phyloP scores from a whole-genome alignment of 2,113 vertebrate genomes.

The Ophthalmotilapia sp. region DNA sequence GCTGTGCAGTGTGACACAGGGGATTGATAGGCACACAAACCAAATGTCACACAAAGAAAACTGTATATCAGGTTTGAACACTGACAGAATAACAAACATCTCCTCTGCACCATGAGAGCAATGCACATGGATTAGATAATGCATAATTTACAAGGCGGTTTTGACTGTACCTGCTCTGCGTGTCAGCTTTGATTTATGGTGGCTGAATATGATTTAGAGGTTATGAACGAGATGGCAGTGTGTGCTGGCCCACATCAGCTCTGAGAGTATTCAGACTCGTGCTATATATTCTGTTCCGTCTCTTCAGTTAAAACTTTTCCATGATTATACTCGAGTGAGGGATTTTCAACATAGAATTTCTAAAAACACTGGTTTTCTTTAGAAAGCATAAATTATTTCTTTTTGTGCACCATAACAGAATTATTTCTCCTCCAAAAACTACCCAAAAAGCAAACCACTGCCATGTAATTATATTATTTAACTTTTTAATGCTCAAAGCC shows the following conservation, averaged over 20 bases:
- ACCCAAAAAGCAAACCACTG: neutral
- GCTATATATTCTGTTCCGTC: neutral
- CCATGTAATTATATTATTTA: neutral
- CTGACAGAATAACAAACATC: conserved; percentile 45
- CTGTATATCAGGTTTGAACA: neutral
- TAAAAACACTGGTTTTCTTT: neutral
- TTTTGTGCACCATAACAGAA: neutral
- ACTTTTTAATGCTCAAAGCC: neutral
- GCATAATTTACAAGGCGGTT: conserved; percentile 46
- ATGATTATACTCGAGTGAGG: neutral
- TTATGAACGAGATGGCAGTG: neutral
- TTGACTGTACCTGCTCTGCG: neutral
- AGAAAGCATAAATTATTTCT: neutral
- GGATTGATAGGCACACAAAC: neutral
- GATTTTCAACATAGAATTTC: neutral
- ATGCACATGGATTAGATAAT: conserved; percentile 20
- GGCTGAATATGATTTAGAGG: conserved; percentile 20
- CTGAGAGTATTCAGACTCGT: neutral
- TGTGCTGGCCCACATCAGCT: neutral
- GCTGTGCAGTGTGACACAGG: neutral
- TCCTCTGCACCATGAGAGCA: neutral
- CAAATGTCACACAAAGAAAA: conserved; percentile 1
- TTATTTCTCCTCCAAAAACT: neutral
- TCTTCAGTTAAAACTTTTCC: neutral
- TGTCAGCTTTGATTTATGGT: conserved; percentile 33